Evolutionary conservation across 2,113 vertebrate genomes (phyloP), one percentile per base, ranked within the genome.

Genomic region (Corvus cornix): DNA sequence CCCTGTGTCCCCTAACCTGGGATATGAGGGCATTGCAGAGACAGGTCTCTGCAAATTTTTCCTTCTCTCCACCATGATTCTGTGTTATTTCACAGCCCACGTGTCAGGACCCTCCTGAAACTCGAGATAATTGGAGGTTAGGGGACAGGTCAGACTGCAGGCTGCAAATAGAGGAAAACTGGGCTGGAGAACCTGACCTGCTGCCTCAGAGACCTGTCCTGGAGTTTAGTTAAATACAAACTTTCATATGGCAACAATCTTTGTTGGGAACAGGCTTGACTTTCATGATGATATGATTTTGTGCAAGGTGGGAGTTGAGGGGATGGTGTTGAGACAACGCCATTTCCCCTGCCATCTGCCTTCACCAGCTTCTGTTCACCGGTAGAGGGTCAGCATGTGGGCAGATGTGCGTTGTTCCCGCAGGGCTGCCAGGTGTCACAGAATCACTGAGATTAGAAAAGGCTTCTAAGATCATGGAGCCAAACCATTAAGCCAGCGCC

Each of bases 401-500:
- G 27, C 19, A 84, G 55, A 14, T 21, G 26, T 28, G 80, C 0
- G 0, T 23, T 11, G 5, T 13, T 76, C 13, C 8, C 2, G 1
- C 0, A 0, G 17, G 21, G 10, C 84, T 70, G 49, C 35, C 51
- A 73, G 62, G 7, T 30, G 7, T 22, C 58, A 24, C 30, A 53
- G 52, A 17, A 17, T 10, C 39, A 18, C 6, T 31, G 41, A 35
- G 17, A 9, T 11, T 19, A 23, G n/a, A 41, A 41, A 60, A 55
- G 46, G 7, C 20, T 19, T 53, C n/a, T 15, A 8, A 18, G 28
- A 30, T 30, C 46, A 46, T 7, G n/a, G 28, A 53, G n/a, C 13
- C 39, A 67, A 60, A 21, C 46, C 20, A 9, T 21, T 21, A 26
- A 48, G 11, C 20, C 60, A n/a, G 37, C 26, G 46, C 33, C 43